Evolutionary conservation across 2,797 vertebrate genomes (phyloP).

Genomic region (Pangasius macronema): DNA sequence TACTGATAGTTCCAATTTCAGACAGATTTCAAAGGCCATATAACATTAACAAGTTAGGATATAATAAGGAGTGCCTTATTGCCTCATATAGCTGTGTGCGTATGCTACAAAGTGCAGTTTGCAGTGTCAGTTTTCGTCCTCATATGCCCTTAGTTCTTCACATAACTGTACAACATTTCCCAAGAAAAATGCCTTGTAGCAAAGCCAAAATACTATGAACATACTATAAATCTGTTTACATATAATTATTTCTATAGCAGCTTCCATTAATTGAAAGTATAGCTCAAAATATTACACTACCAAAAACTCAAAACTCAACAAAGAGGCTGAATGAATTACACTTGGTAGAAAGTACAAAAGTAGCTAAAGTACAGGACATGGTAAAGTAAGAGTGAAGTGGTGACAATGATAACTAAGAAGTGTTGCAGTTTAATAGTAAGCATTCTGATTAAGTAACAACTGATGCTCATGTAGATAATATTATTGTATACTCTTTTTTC

Average conservation of each 20-base stretch:
- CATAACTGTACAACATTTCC: too few relatives aligned
- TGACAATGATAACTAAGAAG: background rate
- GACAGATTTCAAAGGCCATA: conserved; percentile 30
- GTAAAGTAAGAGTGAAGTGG: background rate
- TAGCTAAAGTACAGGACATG: too few relatives aligned
- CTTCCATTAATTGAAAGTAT: background rate
- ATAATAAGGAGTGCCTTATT: conserved; percentile 2
- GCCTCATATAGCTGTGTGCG: background rate
- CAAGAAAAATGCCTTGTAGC: background rate
- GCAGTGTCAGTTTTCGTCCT: background rate
- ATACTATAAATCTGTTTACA: background rate
- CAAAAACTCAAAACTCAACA: background rate
- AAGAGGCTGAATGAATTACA: background rate
- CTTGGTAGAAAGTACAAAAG: background rate
- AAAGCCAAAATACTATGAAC: background rate
- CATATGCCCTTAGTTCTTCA: background rate
- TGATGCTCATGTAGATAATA: background rate
- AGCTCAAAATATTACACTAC: too few relatives aligned
- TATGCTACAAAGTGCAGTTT: conserved; percentile 33
- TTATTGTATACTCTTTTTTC: background rate
- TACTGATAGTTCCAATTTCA: background rate
- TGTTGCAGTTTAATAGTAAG: background rate
- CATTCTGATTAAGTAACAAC: background rate
- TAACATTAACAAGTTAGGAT: background rate
- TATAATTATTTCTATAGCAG: background rate